These are phyloP conservation scores for Tursiops truncatus DNA, from an alignment of 2,113 vertebrate genomes.

Conservation along the genomic window DNA sequence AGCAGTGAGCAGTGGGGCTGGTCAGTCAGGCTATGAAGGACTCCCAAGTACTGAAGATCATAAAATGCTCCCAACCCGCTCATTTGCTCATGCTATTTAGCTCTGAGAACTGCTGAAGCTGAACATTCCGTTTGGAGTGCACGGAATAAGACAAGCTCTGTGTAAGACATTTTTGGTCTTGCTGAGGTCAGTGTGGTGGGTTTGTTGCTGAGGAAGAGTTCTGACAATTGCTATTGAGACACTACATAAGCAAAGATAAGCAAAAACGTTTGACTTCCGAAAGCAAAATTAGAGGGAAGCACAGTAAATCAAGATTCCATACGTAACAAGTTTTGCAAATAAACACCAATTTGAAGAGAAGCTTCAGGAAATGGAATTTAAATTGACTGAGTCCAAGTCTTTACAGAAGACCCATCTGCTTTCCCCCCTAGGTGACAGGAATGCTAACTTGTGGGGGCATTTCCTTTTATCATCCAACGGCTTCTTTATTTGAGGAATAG, in stretches of 20 bases:
- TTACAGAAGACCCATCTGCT: background rate
- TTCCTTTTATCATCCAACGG: constrained; percentile 47
- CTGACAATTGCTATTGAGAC: constrained; percentile 39
- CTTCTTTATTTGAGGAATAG: constrained; percentile 65
- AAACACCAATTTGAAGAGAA: constrained; percentile 47
- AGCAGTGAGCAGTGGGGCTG: background rate
- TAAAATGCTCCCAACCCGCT: background rate
- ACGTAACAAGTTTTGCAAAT: background rate
- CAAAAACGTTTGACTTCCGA: constrained; percentile 24
- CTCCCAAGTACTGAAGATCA: background rate
- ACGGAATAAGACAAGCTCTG: constrained; percentile 58
- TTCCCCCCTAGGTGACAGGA: background rate
- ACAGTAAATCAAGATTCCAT: background rate
- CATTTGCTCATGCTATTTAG: constrained; percentile 43
- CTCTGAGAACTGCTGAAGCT: constrained; percentile 64
- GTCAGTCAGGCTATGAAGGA: background rate
- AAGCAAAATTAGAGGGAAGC: constrained; percentile 37
- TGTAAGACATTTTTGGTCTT: constrained; percentile 56
- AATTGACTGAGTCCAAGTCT: background rate
- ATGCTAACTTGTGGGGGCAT: background rate
- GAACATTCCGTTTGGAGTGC: constrained; percentile 55
- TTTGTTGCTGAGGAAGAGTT: constrained; percentile 61
- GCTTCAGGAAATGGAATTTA: constrained; percentile 56
- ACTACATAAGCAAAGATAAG: constrained; percentile 22
- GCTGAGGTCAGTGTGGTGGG: constrained; percentile 70